Percentiles rank a stretch among this genome's conserved stretches.
phyloP scores from a whole-genome alignment of 2,797 vertebrate genomes.

The Neoniphon sammara region DNA sequence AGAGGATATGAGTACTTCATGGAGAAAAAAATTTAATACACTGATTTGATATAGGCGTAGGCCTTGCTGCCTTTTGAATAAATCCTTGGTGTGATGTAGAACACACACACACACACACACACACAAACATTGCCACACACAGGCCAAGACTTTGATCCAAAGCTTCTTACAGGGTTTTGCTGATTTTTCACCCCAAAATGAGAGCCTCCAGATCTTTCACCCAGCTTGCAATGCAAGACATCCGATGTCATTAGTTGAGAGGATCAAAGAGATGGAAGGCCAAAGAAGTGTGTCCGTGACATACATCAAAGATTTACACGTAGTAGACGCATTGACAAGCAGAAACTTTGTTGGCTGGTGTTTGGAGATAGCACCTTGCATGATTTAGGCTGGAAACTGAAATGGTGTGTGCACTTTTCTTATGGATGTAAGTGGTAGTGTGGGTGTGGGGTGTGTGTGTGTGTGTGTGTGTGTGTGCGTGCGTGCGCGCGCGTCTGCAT shows the following conservation, averaged over 20 bases:
- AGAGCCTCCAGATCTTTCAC: constrained; percentile 52
- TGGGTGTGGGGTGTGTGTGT: constrained; percentile 12
- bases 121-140: constrained; percentile 40
- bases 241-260: constrained; percentile 43
- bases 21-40: constrained; percentile 48
- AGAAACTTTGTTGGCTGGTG: constrained; percentile 10
- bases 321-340: constrained; percentile 24
- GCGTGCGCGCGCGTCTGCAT: no score
- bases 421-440: not conserved
- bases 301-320: not conserved
- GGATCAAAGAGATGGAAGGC: constrained; percentile 41
- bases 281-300: constrained; percentile 19
- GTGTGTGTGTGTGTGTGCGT: constrained; percentile 17
- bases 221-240: constrained; percentile 36
- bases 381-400: not conserved
- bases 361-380: constrained; percentile 10
- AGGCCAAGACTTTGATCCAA: constrained; percentile 74
- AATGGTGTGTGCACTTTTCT: not conserved
- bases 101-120: constrained; percentile 33
- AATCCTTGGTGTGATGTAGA: constrained; percentile 56
- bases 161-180: constrained; percentile 71
- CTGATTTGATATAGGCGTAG: constrained; percentile 61
- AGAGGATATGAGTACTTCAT: constrained; percentile 67
- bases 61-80: constrained; percentile 64
- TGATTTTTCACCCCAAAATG: constrained; percentile 64